Conservation (phyloP, 2,113 vertebrate genomes). For the Lamprotornis superbus region DNA sequence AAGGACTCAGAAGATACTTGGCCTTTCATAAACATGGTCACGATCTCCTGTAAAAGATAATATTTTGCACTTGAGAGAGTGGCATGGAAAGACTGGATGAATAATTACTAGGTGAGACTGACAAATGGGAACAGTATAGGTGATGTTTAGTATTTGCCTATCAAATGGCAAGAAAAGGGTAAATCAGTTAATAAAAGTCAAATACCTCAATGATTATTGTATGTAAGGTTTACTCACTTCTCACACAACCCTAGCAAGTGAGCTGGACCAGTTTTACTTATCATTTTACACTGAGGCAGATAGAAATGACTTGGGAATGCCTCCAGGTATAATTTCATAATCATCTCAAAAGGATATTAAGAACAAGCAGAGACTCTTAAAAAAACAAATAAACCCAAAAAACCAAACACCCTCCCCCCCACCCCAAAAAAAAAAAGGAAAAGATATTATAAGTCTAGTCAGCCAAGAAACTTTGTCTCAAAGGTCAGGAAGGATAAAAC, state of each 20-base stretch:
- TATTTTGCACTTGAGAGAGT: neutral
- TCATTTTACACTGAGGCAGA: neutral
- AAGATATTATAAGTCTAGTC: neutral
- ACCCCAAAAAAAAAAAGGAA: neutral
- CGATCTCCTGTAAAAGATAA: neutral
- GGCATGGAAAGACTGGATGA: neutral
- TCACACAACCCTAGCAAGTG: neutral
- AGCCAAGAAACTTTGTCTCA: neutral
- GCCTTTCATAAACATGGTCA: neutral
- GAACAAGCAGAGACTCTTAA: neutral
- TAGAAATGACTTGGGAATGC: neutral
- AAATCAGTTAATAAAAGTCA: neutral
- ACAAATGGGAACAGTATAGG: neutral
- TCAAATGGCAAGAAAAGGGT: neutral
- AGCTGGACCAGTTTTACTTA: neutral
- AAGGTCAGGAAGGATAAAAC: neutral
- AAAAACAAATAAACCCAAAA: neutral
- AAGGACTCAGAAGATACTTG: neutral
- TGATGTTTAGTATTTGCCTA: neutral
- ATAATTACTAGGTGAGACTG: neutral
- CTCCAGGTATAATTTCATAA: neutral
- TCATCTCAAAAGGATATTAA: neutral
- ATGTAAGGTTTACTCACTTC: neutral
- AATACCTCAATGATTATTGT: neutral
- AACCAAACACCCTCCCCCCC: rapidly evolving